phyloP scores from a whole-genome alignment of 2,888 invertebrate genomes.

The Tetrapedia diversipes region DNA sequence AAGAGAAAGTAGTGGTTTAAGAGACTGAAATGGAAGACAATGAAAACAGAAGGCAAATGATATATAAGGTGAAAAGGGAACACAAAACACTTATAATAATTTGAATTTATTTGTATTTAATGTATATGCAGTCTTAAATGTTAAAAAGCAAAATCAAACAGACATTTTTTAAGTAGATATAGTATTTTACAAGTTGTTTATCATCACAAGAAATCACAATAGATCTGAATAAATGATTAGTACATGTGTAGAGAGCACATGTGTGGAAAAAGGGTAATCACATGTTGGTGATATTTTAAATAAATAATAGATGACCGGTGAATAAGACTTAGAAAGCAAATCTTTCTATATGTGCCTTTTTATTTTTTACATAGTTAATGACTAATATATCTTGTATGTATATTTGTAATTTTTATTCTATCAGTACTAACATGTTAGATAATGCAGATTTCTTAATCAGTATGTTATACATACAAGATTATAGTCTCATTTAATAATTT shows the following conservation, averaged over 20 bases:
- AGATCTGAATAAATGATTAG: constrained; percentile 68
- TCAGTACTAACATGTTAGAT: constrained; percentile 22
- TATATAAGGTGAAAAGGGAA: constrained; percentile 59
- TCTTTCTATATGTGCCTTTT: constrained; percentile 61
- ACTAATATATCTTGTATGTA: constrained; percentile 52
- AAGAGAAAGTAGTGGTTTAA: constrained; percentile 67
- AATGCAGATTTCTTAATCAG: constrained; percentile 35
- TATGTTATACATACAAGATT: constrained; percentile 31
- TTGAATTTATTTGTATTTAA: constrained; percentile 67
- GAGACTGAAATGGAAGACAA: constrained; percentile 69
- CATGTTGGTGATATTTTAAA: constrained; percentile 50
- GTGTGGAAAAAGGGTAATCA: constrained; percentile 63
- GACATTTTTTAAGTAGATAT: constrained; percentile 65
- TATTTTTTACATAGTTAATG: constrained; percentile 54
- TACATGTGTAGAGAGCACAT: constrained; percentile 68
- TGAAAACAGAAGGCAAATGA: constrained; percentile 62
- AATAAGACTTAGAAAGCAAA: constrained; percentile 53
- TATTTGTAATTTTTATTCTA: constrained; percentile 49
- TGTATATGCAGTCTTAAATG: constrained; percentile 64
- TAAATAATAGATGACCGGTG: constrained; percentile 45
- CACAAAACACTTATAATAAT: constrained; percentile 56
- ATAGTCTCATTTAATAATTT: constrained; percentile 40
- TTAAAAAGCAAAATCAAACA: constrained; percentile 68
- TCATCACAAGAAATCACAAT: constrained; percentile 70
- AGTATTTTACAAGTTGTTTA: constrained; percentile 69